Evolutionary conservation across 2,888 invertebrate genomes (phyloP).

Genomic region (Eupelmus urozonus): DNA sequence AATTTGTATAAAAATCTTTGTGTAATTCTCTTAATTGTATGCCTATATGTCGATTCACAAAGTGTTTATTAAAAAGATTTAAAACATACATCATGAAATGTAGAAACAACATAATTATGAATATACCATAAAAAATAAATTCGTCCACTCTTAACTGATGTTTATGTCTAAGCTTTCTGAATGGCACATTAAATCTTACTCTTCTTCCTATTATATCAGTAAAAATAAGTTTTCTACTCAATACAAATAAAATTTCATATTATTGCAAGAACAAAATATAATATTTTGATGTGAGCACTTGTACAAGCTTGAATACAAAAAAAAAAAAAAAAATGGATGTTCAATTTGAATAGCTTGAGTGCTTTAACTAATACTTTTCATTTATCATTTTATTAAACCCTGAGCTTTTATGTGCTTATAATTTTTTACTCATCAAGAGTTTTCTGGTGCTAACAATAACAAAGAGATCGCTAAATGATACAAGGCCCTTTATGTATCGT

Average conservation of each 20-base stretch:
- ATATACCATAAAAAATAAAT: constrained; percentile 48
- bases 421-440: constrained; percentile 51
- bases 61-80: constrained; percentile 41
- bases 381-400: constrained; percentile 44
- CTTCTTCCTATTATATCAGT: constrained; percentile 31
- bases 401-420: constrained; percentile 29
- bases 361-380: constrained; percentile 52
- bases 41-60: constrained; percentile 10
- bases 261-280: constrained; percentile 47
- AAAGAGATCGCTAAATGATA: constrained; percentile 56
- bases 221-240: constrained; percentile 36
- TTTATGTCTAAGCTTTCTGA: constrained; percentile 45
- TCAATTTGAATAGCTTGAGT: constrained; percentile 39
- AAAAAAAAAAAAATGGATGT: constrained; percentile 43
- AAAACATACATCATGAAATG: constrained; percentile 36
- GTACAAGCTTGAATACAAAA: constrained; percentile 43
- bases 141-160: constrained; percentile 64
- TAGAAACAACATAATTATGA: constrained; percentile 42
- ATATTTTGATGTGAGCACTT: constrained; percentile 51
- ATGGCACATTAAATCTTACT: constrained; percentile 56
- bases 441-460: constrained; percentile 56
- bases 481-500: constrained; percentile 46
- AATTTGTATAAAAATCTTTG: constrained; percentile 39
- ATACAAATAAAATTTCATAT: constrained; percentile 46
- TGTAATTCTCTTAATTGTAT: constrained; percentile 17